These are phyloP conservation scores for Leucosticte australis DNA, from an alignment of 2,113 vertebrate species.

Conservation along the genomic window DNA sequence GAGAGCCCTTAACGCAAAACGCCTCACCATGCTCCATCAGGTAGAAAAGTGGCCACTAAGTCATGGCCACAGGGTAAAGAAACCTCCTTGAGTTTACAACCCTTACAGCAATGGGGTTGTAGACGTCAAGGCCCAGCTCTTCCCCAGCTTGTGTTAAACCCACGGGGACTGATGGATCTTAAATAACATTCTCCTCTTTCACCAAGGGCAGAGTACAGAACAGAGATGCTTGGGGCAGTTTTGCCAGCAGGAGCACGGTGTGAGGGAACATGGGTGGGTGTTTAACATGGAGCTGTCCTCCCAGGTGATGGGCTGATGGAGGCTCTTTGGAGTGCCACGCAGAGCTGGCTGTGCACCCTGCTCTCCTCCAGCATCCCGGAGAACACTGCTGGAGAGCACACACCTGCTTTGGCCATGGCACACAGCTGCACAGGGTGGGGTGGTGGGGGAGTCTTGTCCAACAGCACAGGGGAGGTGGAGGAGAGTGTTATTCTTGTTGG, in stretches of 20 bases:
- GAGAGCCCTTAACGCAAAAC: background rate
- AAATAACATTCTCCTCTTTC: background rate
- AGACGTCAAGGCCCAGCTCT: background rate
- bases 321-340: background rate
- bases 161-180: background rate
- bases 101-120: background rate
- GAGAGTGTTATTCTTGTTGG: background rate
- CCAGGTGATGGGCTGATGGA: background rate
- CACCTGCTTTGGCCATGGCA: background rate
- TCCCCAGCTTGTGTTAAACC: background rate
- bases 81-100: background rate
- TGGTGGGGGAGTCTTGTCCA: background rate
- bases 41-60: background rate
- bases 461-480: background rate
- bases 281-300: background rate
- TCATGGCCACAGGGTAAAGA: background rate
- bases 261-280: rapidly evolving
- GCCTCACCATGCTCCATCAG: rapidly evolving
- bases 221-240: background rate
- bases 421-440: background rate
- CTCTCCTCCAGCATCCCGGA: background rate
- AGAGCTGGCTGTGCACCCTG: background rate
- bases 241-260: background rate
- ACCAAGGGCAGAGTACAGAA: background rate
- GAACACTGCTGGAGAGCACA: background rate